Conservation (phyloP, 2,797 vertebrate genomes). For the Microcaecilia unicolor region DNA sequence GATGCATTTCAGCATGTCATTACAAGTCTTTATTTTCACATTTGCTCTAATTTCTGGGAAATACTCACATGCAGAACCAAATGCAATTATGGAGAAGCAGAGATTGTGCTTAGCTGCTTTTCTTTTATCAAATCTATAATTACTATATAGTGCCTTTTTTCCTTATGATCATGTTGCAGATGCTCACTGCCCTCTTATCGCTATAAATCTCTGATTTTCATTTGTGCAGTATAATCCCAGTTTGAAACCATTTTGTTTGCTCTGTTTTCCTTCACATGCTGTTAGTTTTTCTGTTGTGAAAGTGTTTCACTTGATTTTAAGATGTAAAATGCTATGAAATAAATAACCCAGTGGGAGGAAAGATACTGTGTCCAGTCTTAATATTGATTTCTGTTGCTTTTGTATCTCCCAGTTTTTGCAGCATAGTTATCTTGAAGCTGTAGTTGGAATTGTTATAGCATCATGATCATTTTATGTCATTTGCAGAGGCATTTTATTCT, state of each 20-base stretch:
- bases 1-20: too few relatives aligned
- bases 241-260: slow-evolving; percentile 47
- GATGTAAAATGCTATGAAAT: slow-evolving; percentile 55
- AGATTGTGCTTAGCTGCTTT: slow-evolving; percentile 40
- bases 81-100: slow-evolving; percentile 49
- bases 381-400: slow-evolving; percentile 20
- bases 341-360: slow-evolving; percentile 46
- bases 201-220: slow-evolving; percentile 16
- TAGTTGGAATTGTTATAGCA: background rate
- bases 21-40: too few relatives aligned
- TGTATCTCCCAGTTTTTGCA: background rate
- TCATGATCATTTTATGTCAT: background rate
- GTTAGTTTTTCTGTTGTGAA: slow-evolving; percentile 52
- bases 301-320: slow-evolving; percentile 56
- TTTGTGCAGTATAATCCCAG: slow-evolving; percentile 48
- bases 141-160: slow-evolving; percentile 55
- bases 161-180: slow-evolving; percentile 40
- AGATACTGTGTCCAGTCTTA: slow-evolving; percentile 40
- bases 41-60: too few relatives aligned
- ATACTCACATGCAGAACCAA: slow-evolving; percentile 32
- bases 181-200: slow-evolving; percentile 13
- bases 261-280: slow-evolving; percentile 35
- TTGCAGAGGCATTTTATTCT: background rate
- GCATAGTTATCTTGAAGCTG: background rate
- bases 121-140: slow-evolving; percentile 32